Evolutionary conservation across 2,888 invertebrate genomes (phyloP), one percentile per base, ranked within the genome.

Genomic region (Aleiodes alternator): DNA sequence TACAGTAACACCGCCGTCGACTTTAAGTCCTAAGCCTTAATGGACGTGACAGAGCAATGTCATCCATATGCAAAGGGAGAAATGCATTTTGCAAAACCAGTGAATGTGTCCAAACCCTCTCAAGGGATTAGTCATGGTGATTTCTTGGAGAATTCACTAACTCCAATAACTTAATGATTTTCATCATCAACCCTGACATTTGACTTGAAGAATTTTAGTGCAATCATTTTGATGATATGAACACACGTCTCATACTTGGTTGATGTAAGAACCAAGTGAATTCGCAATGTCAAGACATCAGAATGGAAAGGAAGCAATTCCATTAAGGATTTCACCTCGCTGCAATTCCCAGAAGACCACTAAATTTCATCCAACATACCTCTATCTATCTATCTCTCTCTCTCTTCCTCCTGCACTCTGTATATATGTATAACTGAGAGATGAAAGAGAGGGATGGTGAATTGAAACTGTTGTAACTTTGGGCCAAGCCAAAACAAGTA

Each of bases 51-150:
- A 82, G 79, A 78, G 81, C 81, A 80, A 78, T 82, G 82, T 82
- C 83, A 84, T 85, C 83, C 85, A 84, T 86, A 85, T 85, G 84
- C 84, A 85, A 85, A 84, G 79, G 80, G 77, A 72, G 75, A 70
- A 71, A 71, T 75, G 69, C 72, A 68, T 72, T 80, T 72, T 81
- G 61, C 66, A 38, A 59, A 57, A 66, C 51, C 43, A 66, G 69
- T 53, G 50, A 66, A 56, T 69, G 34, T 72, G 77, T 72, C 78
- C 80, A 29, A 23, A 50, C 73, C 77, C 69, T 77, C 79, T 64
- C 72, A 75, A 66, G 77, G 83, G 84, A 85, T 87, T 86, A 85
- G 84, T 83, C 81, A 82, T 81, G 81, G 82, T 78, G 84, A 68
- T 66, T 75, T 68, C 43, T 11, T 12, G 11, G 23, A 34, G 34